Conservation (phyloP, 2,113 vertebrate species). For the Raja brachyura region DNA sequence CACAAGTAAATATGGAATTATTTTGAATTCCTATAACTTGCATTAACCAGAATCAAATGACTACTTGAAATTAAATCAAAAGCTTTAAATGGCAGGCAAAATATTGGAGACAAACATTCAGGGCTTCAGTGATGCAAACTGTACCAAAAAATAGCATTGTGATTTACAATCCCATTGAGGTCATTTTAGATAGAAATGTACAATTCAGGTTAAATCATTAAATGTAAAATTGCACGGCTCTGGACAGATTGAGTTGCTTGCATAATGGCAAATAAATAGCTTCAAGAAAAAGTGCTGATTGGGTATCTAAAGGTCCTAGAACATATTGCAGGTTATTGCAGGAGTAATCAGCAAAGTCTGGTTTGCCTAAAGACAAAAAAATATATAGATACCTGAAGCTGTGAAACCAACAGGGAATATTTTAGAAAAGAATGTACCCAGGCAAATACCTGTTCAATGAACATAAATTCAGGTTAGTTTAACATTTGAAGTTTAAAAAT, state of each 20-base stretch:
- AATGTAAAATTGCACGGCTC: not conserved
- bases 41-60: constrained; percentile 1
- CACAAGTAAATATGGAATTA: not conserved
- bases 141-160: not conserved
- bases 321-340: not conserved
- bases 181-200: not conserved
- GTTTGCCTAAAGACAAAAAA: not conserved
- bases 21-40: not conserved
- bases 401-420: not conserved
- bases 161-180: not conserved
- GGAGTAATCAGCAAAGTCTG: not conserved
- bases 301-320: not conserved
- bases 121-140: not conserved
- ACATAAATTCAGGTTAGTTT: not conserved
- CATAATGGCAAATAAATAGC: not conserved
- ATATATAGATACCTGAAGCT: not conserved
- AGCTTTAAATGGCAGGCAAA: not conserved
- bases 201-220: not conserved
- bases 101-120: not conserved
- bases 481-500: not conserved
- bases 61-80: not conserved
- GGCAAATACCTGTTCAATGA: not conserved
- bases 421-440: not conserved
- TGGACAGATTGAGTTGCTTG: not conserved
- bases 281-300: not conserved